Percentiles rank a stretch among this genome's conserved stretches.
Evolutionary conservation across 37 sponge, comb jelly and placozoan species (phyloP).

Genomic region (Geodia barretti): DNA sequence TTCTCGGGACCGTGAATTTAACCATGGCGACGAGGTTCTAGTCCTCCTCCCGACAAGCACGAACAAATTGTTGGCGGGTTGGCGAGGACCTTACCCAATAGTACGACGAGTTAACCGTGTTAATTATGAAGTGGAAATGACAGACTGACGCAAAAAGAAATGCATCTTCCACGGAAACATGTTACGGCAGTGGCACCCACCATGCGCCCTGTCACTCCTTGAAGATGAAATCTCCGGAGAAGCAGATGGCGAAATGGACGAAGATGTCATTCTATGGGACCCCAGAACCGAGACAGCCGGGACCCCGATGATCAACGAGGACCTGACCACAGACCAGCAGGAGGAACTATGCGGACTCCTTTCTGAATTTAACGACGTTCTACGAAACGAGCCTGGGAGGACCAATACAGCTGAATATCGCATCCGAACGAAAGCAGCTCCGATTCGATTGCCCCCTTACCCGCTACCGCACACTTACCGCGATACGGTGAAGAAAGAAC

Average conservation of each 20-base stretch:
- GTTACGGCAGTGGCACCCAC: conserved; percentile 4
- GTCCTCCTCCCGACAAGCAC: conserved; percentile 28
- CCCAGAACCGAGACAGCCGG: too few relatives aligned
- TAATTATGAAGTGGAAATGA: conserved; percentile 35
- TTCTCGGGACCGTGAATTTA: conserved; percentile 9
- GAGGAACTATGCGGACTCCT: background rate
- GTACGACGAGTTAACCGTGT: conserved; percentile 20
- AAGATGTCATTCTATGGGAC: too few relatives aligned
- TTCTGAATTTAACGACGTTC: background rate
- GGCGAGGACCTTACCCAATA: conserved; percentile 45
- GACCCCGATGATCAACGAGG: background rate
- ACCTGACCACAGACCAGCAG: background rate
- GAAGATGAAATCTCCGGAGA: too few relatives aligned
- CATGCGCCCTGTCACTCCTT: background rate
- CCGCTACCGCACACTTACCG: conserved; percentile 1
- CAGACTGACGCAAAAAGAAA: conserved; percentile 24
- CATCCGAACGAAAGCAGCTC: background rate
- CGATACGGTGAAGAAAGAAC: background rate
- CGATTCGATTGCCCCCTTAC: conserved; percentile 6
- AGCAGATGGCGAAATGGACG: too few relatives aligned
- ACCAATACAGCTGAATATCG: background rate
- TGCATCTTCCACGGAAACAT: conserved; percentile 51
- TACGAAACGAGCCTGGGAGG: background rate
- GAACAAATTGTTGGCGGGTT: conserved; percentile 33
- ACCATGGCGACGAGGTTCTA: conserved; percentile 24